A percentile compares a stretch with the other conserved stretches of the same genome.
phyloP scores from a whole-genome alignment of 2,888 invertebrate species.

The Eumacrocentrus americanus region DNA sequence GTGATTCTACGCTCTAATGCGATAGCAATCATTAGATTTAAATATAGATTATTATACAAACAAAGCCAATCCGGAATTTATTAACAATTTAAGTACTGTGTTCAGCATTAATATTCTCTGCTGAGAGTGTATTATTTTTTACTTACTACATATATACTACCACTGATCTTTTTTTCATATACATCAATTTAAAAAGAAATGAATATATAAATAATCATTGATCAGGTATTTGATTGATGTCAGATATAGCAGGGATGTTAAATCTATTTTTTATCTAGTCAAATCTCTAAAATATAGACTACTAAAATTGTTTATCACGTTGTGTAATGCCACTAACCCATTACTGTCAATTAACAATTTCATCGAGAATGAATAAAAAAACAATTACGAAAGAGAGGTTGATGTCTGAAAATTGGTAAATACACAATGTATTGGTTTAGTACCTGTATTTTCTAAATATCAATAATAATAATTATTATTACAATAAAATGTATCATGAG shows the following conservation, averaged over 20 bases:
- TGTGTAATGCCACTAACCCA: not conserved
- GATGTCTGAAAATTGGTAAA: no score
- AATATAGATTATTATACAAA: not conserved
- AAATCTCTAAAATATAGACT: no score
- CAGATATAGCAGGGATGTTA: not conserved
- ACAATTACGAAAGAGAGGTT: not conserved
- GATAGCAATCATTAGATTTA: not conserved
- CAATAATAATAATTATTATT: constrained; percentile 43
- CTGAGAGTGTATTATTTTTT: not conserved
- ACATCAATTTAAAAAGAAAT: not conserved
- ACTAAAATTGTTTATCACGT: no score
- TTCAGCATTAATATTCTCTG: not conserved
- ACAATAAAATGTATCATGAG: constrained; percentile 53
- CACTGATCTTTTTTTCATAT: not conserved
- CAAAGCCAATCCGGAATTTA: not conserved
- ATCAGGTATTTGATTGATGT: not conserved
- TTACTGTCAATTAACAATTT: not conserved
- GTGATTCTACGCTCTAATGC: no score
- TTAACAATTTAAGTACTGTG: not conserved
- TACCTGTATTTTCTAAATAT: constrained; percentile 43
- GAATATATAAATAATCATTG: not conserved
- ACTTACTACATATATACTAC: no score
- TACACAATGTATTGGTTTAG: constrained; percentile 33
- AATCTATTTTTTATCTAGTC: not conserved
- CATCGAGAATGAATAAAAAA: not conserved